Conservation (phyloP, 2,888 invertebrate species). For the Julus scandinavius region DNA sequence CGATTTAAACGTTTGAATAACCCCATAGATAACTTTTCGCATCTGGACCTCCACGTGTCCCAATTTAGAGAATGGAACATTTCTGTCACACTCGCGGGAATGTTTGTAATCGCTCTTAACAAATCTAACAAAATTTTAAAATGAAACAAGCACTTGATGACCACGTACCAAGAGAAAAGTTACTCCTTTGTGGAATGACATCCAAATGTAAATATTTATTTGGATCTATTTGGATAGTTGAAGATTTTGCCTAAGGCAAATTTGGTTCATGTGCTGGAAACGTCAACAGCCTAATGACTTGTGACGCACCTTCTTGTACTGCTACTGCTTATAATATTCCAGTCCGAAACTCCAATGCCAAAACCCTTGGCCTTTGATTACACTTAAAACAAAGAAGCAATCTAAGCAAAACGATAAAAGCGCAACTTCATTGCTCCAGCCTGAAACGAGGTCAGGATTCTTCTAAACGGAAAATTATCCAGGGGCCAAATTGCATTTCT, state of each 20-base stretch:
- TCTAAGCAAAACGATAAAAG: constrained; percentile 29
- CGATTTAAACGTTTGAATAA: no score
- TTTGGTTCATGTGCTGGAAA: neutral
- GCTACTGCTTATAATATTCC: neutral
- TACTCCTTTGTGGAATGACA: neutral
- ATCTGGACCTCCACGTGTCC: no score
- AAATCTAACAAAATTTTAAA: no score
- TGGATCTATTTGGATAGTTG: neutral
- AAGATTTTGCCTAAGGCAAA: neutral
- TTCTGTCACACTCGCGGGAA: no score
- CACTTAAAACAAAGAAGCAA: constrained; percentile 24
- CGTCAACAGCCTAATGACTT: neutral
- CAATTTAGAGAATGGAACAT: no score
- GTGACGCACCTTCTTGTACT: neutral
- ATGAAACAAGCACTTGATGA: no score
- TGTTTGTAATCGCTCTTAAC: no score
- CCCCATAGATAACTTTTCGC: no score
- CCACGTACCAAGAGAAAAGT: neutral
- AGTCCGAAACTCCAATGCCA: neutral
- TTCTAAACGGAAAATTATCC: neutral
- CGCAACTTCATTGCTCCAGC: constrained; percentile 4
- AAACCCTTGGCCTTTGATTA: constrained; percentile 28
- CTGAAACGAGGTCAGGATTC: neutral
- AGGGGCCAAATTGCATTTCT: neutral
- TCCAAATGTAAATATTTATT: no score